A percentile compares a stretch with the other conserved stretches of the same genome.
Evolutionary conservation across 2,888 invertebrate species (phyloP).

Genomic region (Sympetrum striolatum): DNA sequence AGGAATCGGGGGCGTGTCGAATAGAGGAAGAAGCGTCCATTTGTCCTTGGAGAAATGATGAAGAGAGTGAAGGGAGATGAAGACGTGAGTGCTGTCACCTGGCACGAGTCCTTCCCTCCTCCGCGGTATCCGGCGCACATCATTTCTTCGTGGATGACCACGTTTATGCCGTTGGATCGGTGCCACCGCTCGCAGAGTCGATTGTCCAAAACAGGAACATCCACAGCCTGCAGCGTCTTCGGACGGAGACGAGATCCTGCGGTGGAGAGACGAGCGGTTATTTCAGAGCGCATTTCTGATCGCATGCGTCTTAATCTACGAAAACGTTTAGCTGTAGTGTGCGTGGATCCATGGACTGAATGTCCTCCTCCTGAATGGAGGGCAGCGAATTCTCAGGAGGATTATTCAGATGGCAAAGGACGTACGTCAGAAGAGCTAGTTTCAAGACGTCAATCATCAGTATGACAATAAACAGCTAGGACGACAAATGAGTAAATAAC

Average conservation of each 20-base stretch:
- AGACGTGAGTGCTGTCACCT: constrained; percentile 58
- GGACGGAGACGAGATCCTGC: constrained; percentile 86
- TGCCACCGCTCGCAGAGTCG: constrained; percentile 75
- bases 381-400: too few species aligned
- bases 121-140: constrained; percentile 91
- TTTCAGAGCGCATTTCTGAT: not conserved
- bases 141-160: constrained; percentile 94
- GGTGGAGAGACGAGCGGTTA: constrained; percentile 55
- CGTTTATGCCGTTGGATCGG: constrained; percentile 78
- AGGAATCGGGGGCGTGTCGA: not conserved
- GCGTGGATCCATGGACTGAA: too few species aligned
- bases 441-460: too few species aligned
- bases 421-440: too few species aligned
- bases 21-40: not conserved
- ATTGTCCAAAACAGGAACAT: constrained; percentile 92
- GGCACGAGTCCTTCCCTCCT: constrained; percentile 82
- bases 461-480: too few species aligned
- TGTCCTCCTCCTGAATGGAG: too few species aligned
- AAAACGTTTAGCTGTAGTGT: too few species aligned
- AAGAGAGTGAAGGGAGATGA: not conserved
- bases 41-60: not conserved
- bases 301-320: not conserved
- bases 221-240: constrained; percentile 88
- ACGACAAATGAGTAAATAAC: too few species aligned
- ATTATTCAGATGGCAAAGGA: too few species aligned